Percentiles rank a stretch among this genome's conserved stretches.
These are phyloP conservation scores for Agrotis segetum DNA, from an alignment of 2,888 invertebrate genomes.

Conservation along the genomic window DNA sequence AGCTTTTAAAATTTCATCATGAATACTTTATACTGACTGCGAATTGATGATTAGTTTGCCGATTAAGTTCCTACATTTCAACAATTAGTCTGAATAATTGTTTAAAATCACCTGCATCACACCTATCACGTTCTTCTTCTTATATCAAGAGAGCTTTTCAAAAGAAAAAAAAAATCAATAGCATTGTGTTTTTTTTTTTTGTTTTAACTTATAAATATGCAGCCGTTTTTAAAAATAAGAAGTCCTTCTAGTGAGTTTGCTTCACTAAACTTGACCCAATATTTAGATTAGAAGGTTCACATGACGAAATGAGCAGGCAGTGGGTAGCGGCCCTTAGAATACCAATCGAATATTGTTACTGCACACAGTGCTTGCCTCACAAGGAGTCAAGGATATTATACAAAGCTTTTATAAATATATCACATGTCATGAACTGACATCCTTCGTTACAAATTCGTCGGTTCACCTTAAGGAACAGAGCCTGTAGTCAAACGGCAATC, in stretches of 20 bases:
- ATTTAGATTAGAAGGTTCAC: constrained; percentile 19
- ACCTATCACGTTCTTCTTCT: too few species aligned
- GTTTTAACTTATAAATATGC: too few species aligned
- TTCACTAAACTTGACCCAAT: constrained; percentile 10
- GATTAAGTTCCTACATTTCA: too few species aligned
- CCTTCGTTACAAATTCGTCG: not conserved
- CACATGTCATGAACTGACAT: not conserved
- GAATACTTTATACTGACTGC: not conserved
- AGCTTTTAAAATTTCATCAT: not conserved
- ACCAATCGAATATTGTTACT: constrained; percentile 8
- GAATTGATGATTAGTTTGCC: not conserved
- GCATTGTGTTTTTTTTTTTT: too few species aligned
- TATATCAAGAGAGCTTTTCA: too few species aligned
- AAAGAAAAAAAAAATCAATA: too few species aligned
- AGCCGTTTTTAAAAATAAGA: too few species aligned
- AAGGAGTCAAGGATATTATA: not conserved
- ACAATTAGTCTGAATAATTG: too few species aligned
- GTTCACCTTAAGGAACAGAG: not conserved
- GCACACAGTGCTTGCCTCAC: not conserved
- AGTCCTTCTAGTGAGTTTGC: constrained; percentile 4
- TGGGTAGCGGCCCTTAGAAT: constrained; percentile 15
- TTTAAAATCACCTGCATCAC: too few species aligned
- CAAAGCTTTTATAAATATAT: not conserved
- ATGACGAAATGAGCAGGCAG: constrained; percentile 15
- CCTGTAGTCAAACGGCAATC: too few species aligned